Evolutionary conservation across 1,140 invertebrate species (phyloP).

Genomic region (Diploscapter pachys): DNA sequence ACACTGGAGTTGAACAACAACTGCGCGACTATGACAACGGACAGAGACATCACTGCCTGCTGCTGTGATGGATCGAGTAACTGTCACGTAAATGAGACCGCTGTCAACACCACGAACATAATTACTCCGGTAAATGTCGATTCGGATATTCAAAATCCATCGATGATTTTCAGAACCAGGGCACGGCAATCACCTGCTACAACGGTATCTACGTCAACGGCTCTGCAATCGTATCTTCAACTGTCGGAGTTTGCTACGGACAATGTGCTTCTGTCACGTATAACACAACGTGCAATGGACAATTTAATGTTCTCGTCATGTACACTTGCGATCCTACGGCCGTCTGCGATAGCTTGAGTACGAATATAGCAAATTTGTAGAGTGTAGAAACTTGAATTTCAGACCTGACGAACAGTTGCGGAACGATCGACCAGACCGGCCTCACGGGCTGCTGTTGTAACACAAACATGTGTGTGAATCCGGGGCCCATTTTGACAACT

Average conservation of each 20-base stretch:
- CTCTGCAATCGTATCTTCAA: not conserved
- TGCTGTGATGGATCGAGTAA: constrained; percentile 25
- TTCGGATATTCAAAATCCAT: constrained; percentile 3
- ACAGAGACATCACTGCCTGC: constrained; percentile 16
- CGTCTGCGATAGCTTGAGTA: constrained; percentile 4
- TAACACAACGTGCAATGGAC: constrained; percentile 9
- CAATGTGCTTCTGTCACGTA: constrained; percentile 21
- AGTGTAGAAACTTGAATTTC: constrained; percentile 1
- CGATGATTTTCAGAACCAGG: constrained; percentile 10
- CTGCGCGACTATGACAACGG: constrained; percentile 5
- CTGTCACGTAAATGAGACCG: constrained; percentile 22
- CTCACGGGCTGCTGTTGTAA: constrained; percentile 35
- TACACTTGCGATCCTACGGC: constrained; percentile 38
- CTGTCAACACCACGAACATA: constrained; percentile 9
- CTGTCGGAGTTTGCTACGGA: constrained; percentile 29
- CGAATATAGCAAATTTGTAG: no score
- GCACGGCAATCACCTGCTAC: constrained; percentile 25
- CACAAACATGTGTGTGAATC: constrained; percentile 21
- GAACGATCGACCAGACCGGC: constrained; percentile 18
- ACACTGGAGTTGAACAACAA: constrained; percentile 12
- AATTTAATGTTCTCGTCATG: constrained; percentile 8
- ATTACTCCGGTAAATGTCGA: not conserved
- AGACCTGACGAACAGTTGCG: constrained; percentile 28
- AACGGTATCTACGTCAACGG: constrained; percentile 28
- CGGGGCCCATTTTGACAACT: no score